These are phyloP conservation scores for Hyles vespertilio DNA, from an alignment of 1,140 invertebrate genomes.

Conservation along the genomic window DNA sequence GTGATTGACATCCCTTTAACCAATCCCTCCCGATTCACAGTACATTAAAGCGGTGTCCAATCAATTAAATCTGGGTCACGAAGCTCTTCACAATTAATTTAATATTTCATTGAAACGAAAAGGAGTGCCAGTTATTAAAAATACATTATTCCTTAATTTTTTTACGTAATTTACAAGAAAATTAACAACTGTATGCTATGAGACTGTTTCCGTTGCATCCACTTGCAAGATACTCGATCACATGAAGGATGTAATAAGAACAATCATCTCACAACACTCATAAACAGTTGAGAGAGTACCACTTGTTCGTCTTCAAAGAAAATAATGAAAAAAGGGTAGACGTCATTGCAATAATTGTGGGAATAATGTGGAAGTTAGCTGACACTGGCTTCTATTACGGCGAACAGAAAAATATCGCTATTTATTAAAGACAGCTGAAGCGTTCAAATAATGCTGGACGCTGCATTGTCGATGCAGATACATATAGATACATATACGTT, in stretches of 20 bases:
- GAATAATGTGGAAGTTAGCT: conserved; percentile 33
- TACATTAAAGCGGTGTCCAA: too few species aligned
- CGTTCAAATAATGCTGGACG: conserved; percentile 22
- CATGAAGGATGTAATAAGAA: not conserved
- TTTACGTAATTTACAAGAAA: not conserved
- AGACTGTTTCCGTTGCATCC: not conserved
- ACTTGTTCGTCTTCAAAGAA: conserved; percentile 21
- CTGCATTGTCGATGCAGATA: conserved; percentile 15
- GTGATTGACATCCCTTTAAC: too few species aligned
- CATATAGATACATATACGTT: not conserved
- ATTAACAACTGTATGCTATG: not conserved
- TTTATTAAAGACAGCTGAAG: conserved; percentile 43
- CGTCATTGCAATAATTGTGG: conserved; percentile 33
- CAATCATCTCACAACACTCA: conserved; percentile 4
- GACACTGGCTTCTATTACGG: conserved; percentile 26
- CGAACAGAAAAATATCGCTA: conserved; percentile 36
- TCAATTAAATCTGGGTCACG: too few species aligned
- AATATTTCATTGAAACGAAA: not conserved
- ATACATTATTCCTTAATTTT: not conserved
- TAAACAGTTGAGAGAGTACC: conserved; percentile 8
- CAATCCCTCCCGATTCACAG: too few species aligned
- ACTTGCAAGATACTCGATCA: not conserved
- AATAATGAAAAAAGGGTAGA: conserved; percentile 23
- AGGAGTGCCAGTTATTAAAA: not conserved
- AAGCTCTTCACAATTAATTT: too few species aligned